A percentile compares a stretch with the other conserved stretches of the same genome.
These are phyloP conservation scores for Actenoides hombroni DNA, from an alignment of 2,113 vertebrate species.

Conservation along the genomic window DNA sequence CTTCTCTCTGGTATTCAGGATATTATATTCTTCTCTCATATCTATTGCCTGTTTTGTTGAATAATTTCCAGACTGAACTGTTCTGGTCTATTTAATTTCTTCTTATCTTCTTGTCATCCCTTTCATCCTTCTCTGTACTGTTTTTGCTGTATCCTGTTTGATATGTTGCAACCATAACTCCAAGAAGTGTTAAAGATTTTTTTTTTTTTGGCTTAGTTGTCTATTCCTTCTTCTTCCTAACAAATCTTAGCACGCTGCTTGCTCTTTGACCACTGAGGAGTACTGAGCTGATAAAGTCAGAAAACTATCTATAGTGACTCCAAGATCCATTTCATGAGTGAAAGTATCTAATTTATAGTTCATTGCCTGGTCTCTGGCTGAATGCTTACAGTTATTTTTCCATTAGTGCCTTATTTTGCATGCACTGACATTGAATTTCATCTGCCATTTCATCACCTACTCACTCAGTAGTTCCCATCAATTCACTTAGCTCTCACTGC, in stretches of 20 bases:
- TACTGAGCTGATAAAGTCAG: neutral
- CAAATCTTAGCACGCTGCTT: neutral
- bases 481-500: neutral
- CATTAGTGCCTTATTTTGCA: neutral
- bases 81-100: conserved; percentile 45
- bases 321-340: neutral
- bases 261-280: neutral
- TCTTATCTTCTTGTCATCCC: conserved; percentile 22
- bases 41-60: conserved; percentile 20
- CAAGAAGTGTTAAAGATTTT: neutral
- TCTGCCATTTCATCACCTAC: neutral
- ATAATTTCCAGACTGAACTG: conserved; percentile 27
- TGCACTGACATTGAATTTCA: neutral
- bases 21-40: conserved; percentile 3
- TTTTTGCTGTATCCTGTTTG: conserved; percentile 33
- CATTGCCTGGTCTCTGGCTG: neutral
- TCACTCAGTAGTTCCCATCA: neutral
- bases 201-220: neutral
- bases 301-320: neutral
- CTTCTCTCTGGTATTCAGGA: conserved; percentile 19
- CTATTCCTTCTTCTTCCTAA: neutral
- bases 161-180: neutral
- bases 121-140: conserved; percentile 41
- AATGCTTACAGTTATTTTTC: neutral
- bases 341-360: neutral